Conservation (phyloP, 2,797 vertebrate genomes). For the Glossophaga mutica region DNA sequence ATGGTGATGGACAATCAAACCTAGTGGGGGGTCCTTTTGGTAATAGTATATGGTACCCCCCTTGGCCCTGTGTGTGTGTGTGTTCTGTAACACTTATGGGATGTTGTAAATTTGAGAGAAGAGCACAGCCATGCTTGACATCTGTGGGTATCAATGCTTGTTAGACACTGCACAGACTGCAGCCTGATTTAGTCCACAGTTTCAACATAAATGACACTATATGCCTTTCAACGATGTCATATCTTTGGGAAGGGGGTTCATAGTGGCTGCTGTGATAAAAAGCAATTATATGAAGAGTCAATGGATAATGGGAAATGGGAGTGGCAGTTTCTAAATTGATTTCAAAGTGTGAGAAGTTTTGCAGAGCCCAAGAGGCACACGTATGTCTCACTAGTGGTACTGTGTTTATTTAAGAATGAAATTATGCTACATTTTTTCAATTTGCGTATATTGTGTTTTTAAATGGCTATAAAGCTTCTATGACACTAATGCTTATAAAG, state of each 20-base stretch:
- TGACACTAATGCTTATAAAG: background rate
- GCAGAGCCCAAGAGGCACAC: background rate
- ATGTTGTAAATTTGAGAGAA: background rate
- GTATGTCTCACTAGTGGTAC: background rate
- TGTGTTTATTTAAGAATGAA: background rate
- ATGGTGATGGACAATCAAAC: no score
- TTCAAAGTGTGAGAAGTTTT: background rate
- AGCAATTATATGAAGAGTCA: background rate
- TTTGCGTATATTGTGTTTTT: background rate
- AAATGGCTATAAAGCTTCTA: background rate
- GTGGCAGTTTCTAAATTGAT: background rate
- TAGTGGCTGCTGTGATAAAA: background rate
- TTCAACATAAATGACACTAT: background rate
- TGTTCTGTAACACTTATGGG: no score
- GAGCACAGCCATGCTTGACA: background rate
- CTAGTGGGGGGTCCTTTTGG: no score
- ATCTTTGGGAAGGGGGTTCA: background rate
- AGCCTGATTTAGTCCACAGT: background rate
- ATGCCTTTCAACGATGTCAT: background rate
- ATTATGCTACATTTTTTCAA: background rate
- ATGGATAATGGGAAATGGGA: background rate
- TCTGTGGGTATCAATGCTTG: background rate
- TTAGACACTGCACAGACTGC: background rate
- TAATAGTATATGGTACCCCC: no score
- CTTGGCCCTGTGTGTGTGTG: no score